Evolutionary conservation across 2,888 invertebrate genomes (phyloP), one percentile per base, ranked within the genome.

Genomic region (Mythimna lalbum): DNA sequence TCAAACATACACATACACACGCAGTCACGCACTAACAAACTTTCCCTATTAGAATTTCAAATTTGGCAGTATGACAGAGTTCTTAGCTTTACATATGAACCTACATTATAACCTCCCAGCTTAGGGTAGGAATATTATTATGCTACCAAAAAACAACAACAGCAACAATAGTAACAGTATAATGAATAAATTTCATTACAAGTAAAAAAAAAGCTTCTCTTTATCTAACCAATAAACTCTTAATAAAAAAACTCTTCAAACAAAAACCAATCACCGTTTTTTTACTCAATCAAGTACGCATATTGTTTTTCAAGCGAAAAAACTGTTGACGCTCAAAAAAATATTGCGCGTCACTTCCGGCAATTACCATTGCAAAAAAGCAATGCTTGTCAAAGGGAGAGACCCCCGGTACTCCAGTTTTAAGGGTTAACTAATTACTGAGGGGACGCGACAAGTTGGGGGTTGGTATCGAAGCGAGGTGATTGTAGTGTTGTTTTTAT

Each of bases 371-470:
- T 70, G 75, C 62, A 82, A 77, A 79, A 73, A 71, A 69, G 56
- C 67, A 65, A 59, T 56, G 31, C 67, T 63, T 72, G 60, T 67
- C 63, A 71, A 67, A 72, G 78, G 73, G 67, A 66, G 72, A 17
- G 14, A 55, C 80, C 82, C 86, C 67, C 50, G 43, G 43, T 43
- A 72, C 78, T 85, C 47, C 60, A 75, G 50, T 47, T 12, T 63
- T 70, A 74, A 88, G 87, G 84, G 86, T 80, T 84, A 80, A 77
- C 93, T 91, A 88, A 96, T 96, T 84, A 80, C 61, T 19, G 56
- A 74, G 59, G 72, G 85, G 69, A 23, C 43, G 17, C 21, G 17
- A 39, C 27, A 47, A 65, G 64, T 21, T 7, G 31, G 52, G 67
- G 78, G 78, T 67, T 1, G 53, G 31, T 21, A 47, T 33, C 14